Evolutionary conservation across 2,113 vertebrate species (phyloP).

Genomic region (Festucalex cinctus): DNA sequence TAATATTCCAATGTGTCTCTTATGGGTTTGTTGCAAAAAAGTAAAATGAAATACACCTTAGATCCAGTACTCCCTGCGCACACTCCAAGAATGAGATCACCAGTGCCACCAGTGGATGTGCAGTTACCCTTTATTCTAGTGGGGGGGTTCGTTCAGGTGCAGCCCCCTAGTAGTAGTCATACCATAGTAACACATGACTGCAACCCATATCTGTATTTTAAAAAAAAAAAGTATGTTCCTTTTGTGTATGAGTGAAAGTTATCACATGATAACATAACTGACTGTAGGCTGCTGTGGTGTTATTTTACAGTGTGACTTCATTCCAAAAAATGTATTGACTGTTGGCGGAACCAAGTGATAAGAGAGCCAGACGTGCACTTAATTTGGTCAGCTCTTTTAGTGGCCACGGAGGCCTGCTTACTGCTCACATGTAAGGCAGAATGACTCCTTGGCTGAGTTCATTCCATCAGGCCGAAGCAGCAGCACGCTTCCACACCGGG

Average conservation of each 20-base stretch:
- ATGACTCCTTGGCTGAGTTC: slow-evolving; percentile 29
- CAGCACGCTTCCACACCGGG: slow-evolving; percentile 20
- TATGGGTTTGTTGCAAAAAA: too few relatives aligned
- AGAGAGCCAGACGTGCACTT: slow-evolving; percentile 26
- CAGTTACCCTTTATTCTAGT: too few relatives aligned
- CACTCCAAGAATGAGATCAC: too few relatives aligned
- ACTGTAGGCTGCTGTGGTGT: slow-evolving; percentile 13
- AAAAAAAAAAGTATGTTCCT: neutral
- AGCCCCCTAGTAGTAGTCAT: too few relatives aligned
- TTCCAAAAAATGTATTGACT: slow-evolving; percentile 35
- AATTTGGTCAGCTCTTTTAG: slow-evolving; percentile 45
- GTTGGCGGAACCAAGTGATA: slow-evolving; percentile 17
- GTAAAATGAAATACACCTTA: too few relatives aligned
- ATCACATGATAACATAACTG: slow-evolving; percentile 18
- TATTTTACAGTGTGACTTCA: slow-evolving; percentile 24
- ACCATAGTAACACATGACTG: neutral
- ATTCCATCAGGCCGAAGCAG: slow-evolving; percentile 15
- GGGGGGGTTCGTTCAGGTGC: too few relatives aligned
- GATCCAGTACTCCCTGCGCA: too few relatives aligned
- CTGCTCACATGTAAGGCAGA: neutral
- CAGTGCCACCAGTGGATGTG: too few relatives aligned
- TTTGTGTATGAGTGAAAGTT: slow-evolving; percentile 25
- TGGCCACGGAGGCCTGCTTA: slow-evolving; percentile 2
- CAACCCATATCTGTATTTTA: neutral
- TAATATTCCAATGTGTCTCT: too few relatives aligned